Conservation (phyloP, 2,797 vertebrate genomes). For the Aratinga solstitialis region DNA sequence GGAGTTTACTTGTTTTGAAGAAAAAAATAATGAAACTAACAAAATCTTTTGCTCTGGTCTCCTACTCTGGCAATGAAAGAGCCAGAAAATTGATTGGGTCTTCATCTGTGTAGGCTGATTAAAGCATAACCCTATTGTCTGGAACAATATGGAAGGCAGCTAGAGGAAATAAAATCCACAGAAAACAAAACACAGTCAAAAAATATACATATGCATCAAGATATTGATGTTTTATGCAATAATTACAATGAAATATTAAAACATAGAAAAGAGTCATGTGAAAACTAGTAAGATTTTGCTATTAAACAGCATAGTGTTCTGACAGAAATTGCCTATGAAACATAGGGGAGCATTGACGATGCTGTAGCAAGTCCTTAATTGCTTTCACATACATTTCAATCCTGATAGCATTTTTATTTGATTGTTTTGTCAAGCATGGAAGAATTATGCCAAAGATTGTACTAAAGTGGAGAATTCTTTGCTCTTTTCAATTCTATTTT, state of each 20-base stretch:
- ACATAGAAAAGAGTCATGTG: neutral
- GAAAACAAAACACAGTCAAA: constrained; percentile 62
- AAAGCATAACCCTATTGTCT: constrained; percentile 78
- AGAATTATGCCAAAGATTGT: neutral
- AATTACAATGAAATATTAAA: constrained; percentile 42
- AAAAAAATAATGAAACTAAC: neutral
- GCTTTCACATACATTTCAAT: neutral
- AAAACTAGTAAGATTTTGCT: neutral
- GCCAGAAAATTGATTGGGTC: constrained; percentile 76
- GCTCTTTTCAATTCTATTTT: neutral
- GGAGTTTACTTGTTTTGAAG: neutral
- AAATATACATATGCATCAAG: constrained; percentile 33
- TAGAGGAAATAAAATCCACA: constrained; percentile 71
- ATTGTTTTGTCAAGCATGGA: neutral
- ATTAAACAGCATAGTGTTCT: neutral
- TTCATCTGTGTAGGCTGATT: constrained; percentile 77
- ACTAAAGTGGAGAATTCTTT: neutral
- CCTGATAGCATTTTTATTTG: neutral
- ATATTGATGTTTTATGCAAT: constrained; percentile 35
- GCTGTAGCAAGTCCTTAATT: neutral
- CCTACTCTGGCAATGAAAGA: constrained; percentile 64
- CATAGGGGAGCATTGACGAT: neutral
- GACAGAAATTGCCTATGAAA: neutral
- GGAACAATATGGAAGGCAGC: constrained; percentile 79
- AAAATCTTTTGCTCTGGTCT: constrained; percentile 33